phyloP scores from a whole-genome alignment of 2,797 vertebrate species.

The Australoheros facetus region DNA sequence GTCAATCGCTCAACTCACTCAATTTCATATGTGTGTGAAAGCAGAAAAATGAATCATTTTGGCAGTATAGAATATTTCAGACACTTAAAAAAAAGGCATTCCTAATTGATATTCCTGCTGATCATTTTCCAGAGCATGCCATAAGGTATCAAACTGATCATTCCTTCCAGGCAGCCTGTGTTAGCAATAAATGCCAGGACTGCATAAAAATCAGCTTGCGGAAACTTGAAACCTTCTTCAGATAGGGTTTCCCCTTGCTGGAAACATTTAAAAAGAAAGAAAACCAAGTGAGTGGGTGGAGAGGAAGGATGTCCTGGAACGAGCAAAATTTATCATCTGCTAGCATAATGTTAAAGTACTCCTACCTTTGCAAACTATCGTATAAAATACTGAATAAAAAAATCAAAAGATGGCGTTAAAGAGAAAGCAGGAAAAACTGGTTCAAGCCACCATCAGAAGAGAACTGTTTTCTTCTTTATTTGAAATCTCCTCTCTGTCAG shows the following conservation, averaged over 20 bases:
- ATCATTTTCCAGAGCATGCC: background rate
- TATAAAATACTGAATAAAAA: background rate
- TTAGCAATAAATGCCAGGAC: background rate
- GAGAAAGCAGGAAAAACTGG: background rate
- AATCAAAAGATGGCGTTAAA: background rate
- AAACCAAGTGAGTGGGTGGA: background rate
- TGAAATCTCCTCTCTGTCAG: background rate
- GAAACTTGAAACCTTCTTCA: constrained; percentile 1
- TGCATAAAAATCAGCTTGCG: background rate
- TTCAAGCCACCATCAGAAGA: background rate
- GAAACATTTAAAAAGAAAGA: background rate
- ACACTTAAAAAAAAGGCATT: background rate
- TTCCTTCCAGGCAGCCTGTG: background rate
- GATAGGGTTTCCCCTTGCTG: background rate
- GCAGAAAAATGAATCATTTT: too few species aligned
- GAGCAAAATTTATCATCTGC: background rate
- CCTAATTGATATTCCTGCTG: background rate
- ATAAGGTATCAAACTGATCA: background rate
- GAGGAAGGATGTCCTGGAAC: background rate
- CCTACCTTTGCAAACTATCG: background rate
- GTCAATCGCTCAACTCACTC: too few species aligned
- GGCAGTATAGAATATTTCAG: background rate
- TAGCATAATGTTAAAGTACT: background rate
- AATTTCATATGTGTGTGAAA: too few species aligned
- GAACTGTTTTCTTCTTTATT: background rate